Evolutionary conservation across 2,888 invertebrate species (phyloP).

Genomic region (Eudemis profundana): DNA sequence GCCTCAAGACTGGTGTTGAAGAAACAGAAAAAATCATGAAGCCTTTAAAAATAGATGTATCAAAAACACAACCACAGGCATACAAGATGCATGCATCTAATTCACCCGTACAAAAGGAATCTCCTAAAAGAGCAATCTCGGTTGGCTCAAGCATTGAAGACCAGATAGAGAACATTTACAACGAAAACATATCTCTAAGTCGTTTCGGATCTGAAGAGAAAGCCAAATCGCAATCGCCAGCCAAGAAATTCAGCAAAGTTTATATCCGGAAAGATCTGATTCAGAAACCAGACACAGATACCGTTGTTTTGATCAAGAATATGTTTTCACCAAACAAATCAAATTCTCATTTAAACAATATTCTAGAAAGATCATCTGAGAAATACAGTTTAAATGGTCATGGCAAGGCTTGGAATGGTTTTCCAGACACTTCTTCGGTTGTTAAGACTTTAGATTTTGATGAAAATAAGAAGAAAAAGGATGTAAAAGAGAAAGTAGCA

Average conservation of each 20-base stretch:
- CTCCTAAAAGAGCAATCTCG: slow-evolving; percentile 53
- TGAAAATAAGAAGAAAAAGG: slow-evolving; percentile 64
- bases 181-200: slow-evolving; percentile 70
- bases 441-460: slow-evolving; percentile 79
- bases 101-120: slow-evolving; percentile 64
- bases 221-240: slow-evolving; percentile 53
- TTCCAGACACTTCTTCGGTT: slow-evolving; percentile 67
- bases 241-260: slow-evolving; percentile 67
- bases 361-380: slow-evolving; percentile 66
- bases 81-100: slow-evolving; percentile 78
- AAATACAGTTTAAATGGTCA: slow-evolving; percentile 56
- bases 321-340: slow-evolving; percentile 71
- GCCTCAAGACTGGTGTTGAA: slow-evolving; percentile 79
- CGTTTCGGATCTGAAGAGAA: slow-evolving; percentile 66
- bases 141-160: slow-evolving; percentile 59
- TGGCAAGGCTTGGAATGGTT: slow-evolving; percentile 56
- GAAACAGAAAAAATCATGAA: slow-evolving; percentile 69
- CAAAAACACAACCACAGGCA: slow-evolving; percentile 62
- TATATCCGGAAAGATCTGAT: slow-evolving; percentile 77
- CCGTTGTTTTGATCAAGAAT: slow-evolving; percentile 68
- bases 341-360: slow-evolving; percentile 59
- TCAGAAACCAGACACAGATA: slow-evolving; percentile 65
- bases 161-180: slow-evolving; percentile 73
- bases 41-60: slow-evolving; percentile 58
- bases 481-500: slow-evolving; percentile 51